A percentile compares a stretch with the other conserved stretches of the same genome.
Conservation (phyloP, 2,113 vertebrate genomes). For the Uropsilus gracilis region DNA sequence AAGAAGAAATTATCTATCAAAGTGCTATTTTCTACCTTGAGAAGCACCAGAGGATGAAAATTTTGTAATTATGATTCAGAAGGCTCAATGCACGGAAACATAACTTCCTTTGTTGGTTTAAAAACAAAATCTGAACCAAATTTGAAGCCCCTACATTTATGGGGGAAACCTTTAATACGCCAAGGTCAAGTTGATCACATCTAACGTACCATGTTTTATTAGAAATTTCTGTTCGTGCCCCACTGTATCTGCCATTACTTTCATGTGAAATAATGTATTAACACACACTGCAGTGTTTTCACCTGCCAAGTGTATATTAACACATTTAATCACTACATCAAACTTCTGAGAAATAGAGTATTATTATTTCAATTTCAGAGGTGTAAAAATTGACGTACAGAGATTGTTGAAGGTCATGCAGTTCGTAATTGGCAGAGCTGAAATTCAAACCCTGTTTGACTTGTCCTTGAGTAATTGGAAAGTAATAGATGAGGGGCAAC, state of each 20-base stretch:
- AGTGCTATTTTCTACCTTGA: not conserved
- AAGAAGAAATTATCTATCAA: not conserved
- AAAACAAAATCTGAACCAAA: not conserved
- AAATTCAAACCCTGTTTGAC: not conserved
- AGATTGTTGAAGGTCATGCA: not conserved
- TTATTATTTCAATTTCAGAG: not conserved
- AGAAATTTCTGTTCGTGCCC: not conserved
- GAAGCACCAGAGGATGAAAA: not conserved
- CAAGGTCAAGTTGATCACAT: not conserved
- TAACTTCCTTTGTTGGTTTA: not conserved
- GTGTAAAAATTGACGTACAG: not conserved
- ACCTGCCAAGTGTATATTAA: not conserved
- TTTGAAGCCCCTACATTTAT: not conserved
- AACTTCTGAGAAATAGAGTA: not conserved
- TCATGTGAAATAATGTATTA: not conserved
- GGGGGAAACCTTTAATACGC: not conserved
- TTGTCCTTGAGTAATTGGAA: not conserved
- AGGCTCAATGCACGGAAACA: not conserved
- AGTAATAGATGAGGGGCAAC: not conserved
- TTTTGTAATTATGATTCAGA: not conserved
- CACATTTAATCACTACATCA: not conserved
- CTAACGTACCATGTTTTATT: not conserved
- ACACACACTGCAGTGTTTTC: not conserved
- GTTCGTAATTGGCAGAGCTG: not conserved
- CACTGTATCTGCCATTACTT: not conserved